Evolutionary conservation across 2,113 vertebrate species (phyloP), one percentile per base, ranked within the genome.

Genomic region (Cochlearius cochlearius): DNA sequence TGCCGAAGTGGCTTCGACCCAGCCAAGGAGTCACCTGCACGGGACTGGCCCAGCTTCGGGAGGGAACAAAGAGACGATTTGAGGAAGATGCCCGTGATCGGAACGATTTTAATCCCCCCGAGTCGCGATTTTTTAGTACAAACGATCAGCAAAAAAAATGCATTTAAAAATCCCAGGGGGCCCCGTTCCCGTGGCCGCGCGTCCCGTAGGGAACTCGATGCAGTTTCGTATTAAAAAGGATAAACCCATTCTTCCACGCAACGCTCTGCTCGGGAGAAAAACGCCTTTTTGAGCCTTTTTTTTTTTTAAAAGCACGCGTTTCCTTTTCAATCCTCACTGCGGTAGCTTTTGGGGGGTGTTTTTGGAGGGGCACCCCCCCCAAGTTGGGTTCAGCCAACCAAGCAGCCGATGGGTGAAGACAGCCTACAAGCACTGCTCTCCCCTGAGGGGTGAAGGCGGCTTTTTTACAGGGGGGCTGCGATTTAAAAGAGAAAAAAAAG

Each of bases 381-480:
- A 75, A 85, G 76, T 3, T 71, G 93, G 91, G 92, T 59, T 71
- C 64, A 71, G 49, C 96, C 98, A 98, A 97, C 98, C 98, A 98
- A 98, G 98, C 98, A 98, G 98, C 98, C 98, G 98, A 96, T 30
- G 85, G 87, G 81, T 79, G 91, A 73, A 77, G 91, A 83, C 97
- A 98, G 98, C 97, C 98, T 99, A 99, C 83, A 99, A 98, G 98
- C 98, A 98, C 98, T 99, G 98, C 98, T 99, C 98, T 97, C 98
- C 99, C 98, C 99, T 99, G 98, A 98, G 88, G 98, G 98, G 98
- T 98, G 98, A 98, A 85, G 98, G 98, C 82, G 98, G 98, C 98
- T 98, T 98, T 98, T 99, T 99, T 98, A 99, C 98, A 98, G 98
- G 97, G 98, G 98, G 97, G 98, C 98, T 99, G 99, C 96, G 98